Evolutionary conservation across 2,113 vertebrate genomes (phyloP).

Genomic region (Vireo altiloquus): DNA sequence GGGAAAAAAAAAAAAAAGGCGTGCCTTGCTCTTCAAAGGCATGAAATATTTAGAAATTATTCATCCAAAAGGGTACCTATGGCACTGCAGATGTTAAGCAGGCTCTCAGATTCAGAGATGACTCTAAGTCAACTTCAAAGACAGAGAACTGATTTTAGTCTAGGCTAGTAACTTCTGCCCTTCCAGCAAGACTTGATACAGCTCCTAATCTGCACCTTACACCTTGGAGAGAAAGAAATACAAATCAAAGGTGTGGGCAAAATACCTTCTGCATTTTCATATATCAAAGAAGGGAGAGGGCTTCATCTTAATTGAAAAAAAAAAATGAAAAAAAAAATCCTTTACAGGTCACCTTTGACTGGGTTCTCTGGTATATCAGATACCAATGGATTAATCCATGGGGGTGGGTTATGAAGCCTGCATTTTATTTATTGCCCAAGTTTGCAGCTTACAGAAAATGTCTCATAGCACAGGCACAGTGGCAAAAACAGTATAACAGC

Average conservation of each 20-base stretch:
- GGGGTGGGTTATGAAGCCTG: constrained; percentile 24
- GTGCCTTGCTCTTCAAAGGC: not conserved
- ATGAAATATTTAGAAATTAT: not conserved
- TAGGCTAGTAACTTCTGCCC: not conserved
- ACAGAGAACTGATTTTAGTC: not conserved
- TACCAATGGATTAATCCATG: not conserved
- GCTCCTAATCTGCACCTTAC: not conserved
- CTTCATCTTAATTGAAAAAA: not conserved
- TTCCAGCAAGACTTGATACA: not conserved
- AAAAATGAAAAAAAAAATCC: not conserved
- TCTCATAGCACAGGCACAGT: constrained; percentile 89
- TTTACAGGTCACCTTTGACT: constrained; percentile 42
- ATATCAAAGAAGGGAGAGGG: not conserved
- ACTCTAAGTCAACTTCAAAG: not conserved
- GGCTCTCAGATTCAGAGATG: not conserved
- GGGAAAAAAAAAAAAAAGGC: not conserved
- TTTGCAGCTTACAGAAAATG: constrained; percentile 77
- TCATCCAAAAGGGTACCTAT: not conserved
- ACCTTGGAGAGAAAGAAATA: not conserved
- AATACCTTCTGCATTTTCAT: not conserved
- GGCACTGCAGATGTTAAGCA: not conserved
- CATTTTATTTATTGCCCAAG: constrained; percentile 72
- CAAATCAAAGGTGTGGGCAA: not conserved
- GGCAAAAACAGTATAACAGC: constrained; percentile 89
- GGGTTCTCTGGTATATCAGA: not conserved